Base-by-base conservation (phyloP, 2,888 invertebrate species). In the Papilio gigon region DNA sequence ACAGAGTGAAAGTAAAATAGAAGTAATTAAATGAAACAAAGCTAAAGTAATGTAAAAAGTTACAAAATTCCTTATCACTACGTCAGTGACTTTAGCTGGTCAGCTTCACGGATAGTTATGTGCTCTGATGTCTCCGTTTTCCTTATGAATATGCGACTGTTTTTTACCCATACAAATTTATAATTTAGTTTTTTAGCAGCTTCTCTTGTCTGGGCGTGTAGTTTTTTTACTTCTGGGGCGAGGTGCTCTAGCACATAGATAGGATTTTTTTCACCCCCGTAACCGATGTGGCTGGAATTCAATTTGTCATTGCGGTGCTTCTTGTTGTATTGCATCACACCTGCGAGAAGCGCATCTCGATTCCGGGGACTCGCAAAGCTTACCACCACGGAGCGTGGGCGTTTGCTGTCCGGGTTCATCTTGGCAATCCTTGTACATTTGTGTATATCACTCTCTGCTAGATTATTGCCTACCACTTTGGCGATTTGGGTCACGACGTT, bases 361-460 rank as follows among this genome's bases (percentile, higher is more conserved):
- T 42, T 22, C 20, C 50, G 37, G 20, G 67, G 68, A 35, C 56
- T 71, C 11, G 60, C 25, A 27, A 73, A 69, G 12, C 61, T 27
- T 1, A 66, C 66, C 2, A 71, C 35, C 25, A 67, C 56, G 27
- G 69, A 71, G 9, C 71, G 53, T 0, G 72, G 72, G 5, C 72
- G 70, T 30, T 50, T 17, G 33, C 66, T 68, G 14, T 50, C 47
- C 3, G 37, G 58, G 17, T 71, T 71, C 1, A 70, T 22, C 61
- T 73, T 71, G 4, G 68, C 68, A 50, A 70, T 71, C 44, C 68
- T 68, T 11, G 70, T 67, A 22, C 72, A 72, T 50, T 68, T 44
- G 9, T 70, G 68, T 14, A 73, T 63, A 30, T 73, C 73, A 4
- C 53, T 42, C 5, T 74, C 73, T 0, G 61, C 44, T 3, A 73